A percentile compares a stretch with the other conserved stretches of the same genome.
phyloP scores from a whole-genome alignment of 2,797 vertebrate genomes.

The Lophotriccus pileatus region DNA sequence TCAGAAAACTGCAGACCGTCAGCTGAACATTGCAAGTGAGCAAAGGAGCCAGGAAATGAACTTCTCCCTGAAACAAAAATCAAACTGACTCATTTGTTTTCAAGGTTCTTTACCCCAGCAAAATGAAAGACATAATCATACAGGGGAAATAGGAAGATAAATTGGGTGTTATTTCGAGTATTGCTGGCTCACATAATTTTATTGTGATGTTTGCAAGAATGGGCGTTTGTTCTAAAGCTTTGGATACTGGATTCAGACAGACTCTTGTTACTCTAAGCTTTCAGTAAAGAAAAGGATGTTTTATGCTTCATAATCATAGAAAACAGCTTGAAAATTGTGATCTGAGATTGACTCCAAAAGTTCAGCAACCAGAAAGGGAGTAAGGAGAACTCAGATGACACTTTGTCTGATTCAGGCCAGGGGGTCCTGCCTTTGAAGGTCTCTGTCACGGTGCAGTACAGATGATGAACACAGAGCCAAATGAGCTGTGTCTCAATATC shows the following conservation, averaged over 20 bases:
- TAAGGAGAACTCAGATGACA: neutral
- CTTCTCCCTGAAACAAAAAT: conserved; percentile 47
- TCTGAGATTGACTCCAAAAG: neutral
- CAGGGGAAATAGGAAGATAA: conserved; percentile 50
- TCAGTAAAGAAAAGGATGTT: neutral
- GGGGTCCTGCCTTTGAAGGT: neutral
- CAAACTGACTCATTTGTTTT: conserved; percentile 65
- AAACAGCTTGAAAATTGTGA: neutral
- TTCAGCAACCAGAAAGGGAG: neutral
- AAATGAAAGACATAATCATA: conserved; percentile 60
- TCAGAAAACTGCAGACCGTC: neutral
- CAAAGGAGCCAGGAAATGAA: conserved; percentile 32
- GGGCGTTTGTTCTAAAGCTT: conserved; percentile 21
- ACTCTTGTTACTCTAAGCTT: conserved; percentile 14
- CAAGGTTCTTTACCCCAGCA: conserved; percentile 26
- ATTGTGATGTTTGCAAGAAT: conserved; percentile 58
- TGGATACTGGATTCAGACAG: conserved; percentile 13
- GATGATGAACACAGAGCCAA: neutral
- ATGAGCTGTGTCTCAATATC: neutral
- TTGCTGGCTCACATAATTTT: conserved; percentile 49
- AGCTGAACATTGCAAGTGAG: accelerated
- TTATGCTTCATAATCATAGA: neutral
- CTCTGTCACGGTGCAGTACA: neutral
- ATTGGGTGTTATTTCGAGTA: conserved; percentile 56
- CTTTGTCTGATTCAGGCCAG: neutral